Evolutionary conservation across 2,113 vertebrate species (phyloP).

Genomic region (Zeus faber): DNA sequence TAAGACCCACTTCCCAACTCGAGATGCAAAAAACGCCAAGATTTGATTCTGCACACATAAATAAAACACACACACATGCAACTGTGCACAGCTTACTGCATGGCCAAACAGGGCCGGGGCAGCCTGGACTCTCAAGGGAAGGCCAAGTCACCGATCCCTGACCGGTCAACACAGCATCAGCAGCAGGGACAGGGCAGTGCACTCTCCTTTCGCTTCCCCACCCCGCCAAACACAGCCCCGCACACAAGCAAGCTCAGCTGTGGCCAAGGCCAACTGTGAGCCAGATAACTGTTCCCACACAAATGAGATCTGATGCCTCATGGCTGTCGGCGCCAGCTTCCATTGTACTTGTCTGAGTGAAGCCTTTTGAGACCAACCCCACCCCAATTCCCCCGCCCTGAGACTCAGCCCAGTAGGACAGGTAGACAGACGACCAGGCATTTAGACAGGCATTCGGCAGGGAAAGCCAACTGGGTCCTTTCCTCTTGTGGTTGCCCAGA

Average conservation of each 20-base stretch:
- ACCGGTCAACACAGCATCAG: slow-evolving; percentile 27
- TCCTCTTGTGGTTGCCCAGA: slow-evolving; percentile 33
- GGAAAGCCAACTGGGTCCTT: slow-evolving; percentile 44
- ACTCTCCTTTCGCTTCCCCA: background rate
- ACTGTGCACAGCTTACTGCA: slow-evolving; percentile 30
- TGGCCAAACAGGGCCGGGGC: slow-evolving; percentile 36
- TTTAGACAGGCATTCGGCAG: slow-evolving; percentile 37
- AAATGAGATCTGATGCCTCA: slow-evolving; percentile 46
- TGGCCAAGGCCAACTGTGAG: slow-evolving; percentile 20
- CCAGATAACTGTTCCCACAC: slow-evolving; percentile 23
- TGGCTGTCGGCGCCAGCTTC: slow-evolving; percentile 21
- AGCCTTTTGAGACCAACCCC: too few species aligned
- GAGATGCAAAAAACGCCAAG: slow-evolving; percentile 36
- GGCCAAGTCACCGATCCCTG: slow-evolving; percentile 28
- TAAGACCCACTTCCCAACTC: slow-evolving; percentile 44
- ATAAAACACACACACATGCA: slow-evolving; percentile 11
- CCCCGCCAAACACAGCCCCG: slow-evolving; percentile 10
- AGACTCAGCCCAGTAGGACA: slow-evolving; percentile 40
- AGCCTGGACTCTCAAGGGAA: slow-evolving; percentile 12
- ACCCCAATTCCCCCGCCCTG: slow-evolving; percentile 30
- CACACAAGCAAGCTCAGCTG: slow-evolving; percentile 11
- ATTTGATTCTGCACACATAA: too few species aligned
- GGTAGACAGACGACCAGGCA: slow-evolving; percentile 36
- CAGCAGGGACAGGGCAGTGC: too few species aligned
- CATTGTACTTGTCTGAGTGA: slow-evolving; percentile 35